Evolutionary conservation across 2,888 invertebrate species (phyloP), one percentile per base, ranked within the genome.

Genomic region (Andrena bicolor): DNA sequence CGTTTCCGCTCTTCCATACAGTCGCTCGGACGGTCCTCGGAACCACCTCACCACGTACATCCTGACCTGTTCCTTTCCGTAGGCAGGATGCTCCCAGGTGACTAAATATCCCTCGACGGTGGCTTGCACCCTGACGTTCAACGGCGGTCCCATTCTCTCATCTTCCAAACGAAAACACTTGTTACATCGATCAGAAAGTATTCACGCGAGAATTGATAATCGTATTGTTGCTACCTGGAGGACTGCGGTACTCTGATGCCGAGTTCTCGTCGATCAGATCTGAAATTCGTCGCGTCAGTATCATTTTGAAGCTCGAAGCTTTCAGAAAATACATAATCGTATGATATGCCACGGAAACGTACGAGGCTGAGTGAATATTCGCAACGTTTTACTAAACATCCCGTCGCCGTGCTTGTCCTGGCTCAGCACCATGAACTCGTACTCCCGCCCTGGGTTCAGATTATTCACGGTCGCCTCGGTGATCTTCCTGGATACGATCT

Each of bases 381-480:
- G 95, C 41, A 98, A 95, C 13, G 97, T 96, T 93, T 97, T 97
- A 94, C 98, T 98, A 92, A 98, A 98, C 94, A 98, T 96, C 30
- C 98, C 98, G 90, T 98, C 98, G 7, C 98, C 98, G 80, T 96
- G 95, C 90, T 97, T 96, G 94, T 99, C 98, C 93, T 97, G 97
- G 88, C 98, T 97, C 66, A 98, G 95, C 65, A 99, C 97, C 96
- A 98, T 98, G 92, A 99, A 96, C 94, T 99, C 98, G 94, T 99
- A 99, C 91, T 97, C 96, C 28, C 96, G 95, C 68, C 96, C 97
- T 26, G 98, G 96, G 81, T 95, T 95, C 86, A 99, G 95, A 87
- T 97, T 96, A 86, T 96, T 95, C 80, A 99, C 95, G 8, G 97
- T 97, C 64, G 97, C 97, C 91, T 97, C 97, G 76, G 97, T 96